Base-by-base conservation (phyloP, 2,888 invertebrate species). In the Epiblema foenella region DNA sequence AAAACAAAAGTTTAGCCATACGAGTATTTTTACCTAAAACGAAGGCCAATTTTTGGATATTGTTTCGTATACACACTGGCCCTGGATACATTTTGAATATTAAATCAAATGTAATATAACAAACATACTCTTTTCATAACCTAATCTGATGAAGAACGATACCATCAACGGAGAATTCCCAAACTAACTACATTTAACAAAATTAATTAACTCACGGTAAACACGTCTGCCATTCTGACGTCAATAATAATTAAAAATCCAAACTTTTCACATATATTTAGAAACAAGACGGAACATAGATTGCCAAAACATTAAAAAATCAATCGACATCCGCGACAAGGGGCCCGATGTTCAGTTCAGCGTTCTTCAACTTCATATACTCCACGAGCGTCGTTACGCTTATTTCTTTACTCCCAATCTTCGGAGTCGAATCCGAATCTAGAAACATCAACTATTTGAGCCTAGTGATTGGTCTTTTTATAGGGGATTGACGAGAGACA, bases 321-420 rank as follows among this genome's bases (percentile, higher is more conserved):
- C 46, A 60, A 29, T 60, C 60, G 0, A 60, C 24, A 46, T 60
- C 60, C 11, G 39, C 59, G 10, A 60, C 60, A 10, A 29, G 46
- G 15, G 60, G 46, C 12, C 37, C 18, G 18, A 75, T 59, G 54
- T 75, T 79, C 37, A 85, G 83, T 0, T 78, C 73, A 0, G 83
- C 83, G 57, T 87, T 90, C n/a, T 79, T 80, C 68, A 81, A 79
- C 1, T 86, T 82, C 24, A 91, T 76, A 68, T 81, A 85, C 15
- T 83, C 83, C n/a, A 91, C 77, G 0, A 92, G 75, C 39, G 80
- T 85, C 54, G 90, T 88, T 10, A 91, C 85, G 59, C 86, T 90
- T 15, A 90, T 82, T 42, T 89, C 86, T 51, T 80, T 83, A 56
- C 78, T 81, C 18, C 83, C 80, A 58, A 83, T 77, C 78, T 81